These are phyloP conservation scores for Cladorhizidae sp. DNA, from an alignment of 37 sponge, comb jelly and placozoan genomes.

Conservation along the genomic window DNA sequence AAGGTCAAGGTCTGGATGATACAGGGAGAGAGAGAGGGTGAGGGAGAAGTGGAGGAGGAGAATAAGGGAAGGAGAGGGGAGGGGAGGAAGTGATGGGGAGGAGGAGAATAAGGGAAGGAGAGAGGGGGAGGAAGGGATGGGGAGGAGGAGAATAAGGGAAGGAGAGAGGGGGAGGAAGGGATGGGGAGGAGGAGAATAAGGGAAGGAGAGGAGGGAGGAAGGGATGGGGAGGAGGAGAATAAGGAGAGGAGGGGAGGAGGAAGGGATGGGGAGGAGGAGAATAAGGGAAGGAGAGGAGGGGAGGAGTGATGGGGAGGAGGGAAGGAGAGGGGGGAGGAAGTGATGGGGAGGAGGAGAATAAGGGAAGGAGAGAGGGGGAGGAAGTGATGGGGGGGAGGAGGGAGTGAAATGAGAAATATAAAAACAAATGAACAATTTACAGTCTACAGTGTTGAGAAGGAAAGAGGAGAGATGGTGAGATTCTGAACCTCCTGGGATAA, in stretches of 20 bases:
- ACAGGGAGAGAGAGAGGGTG: conserved; percentile 24
- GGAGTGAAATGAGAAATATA: background rate
- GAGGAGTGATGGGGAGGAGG: conserved; percentile 38
- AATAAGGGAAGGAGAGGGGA: background rate
- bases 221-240: conserved; percentile 23
- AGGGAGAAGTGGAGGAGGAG: conserved; percentile 5
- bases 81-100: conserved; percentile 7
- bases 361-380: conserved; percentile 16
- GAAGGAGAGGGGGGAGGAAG: conserved; percentile 15
- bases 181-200: background rate
- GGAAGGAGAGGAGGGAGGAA: background rate
- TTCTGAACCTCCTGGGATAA: too few relatives aligned
- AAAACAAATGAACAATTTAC: background rate
- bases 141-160: conserved; percentile 40
- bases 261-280: conserved; percentile 29
- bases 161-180: conserved; percentile 29
- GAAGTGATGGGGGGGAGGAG: background rate
- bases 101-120: background rate
- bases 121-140: conserved; percentile 48
- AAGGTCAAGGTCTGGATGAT: too few relatives aligned
- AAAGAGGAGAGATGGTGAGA: background rate
- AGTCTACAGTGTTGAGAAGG: too few relatives aligned
- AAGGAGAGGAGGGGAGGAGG: conserved; percentile 24
- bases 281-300: conserved; percentile 77
- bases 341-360: conserved; percentile 35